Percentiles rank a stretch among this genome's conserved stretches.
Conservation (phyloP, 2,113 vertebrate genomes). For the Dicaeum eximium region DNA sequence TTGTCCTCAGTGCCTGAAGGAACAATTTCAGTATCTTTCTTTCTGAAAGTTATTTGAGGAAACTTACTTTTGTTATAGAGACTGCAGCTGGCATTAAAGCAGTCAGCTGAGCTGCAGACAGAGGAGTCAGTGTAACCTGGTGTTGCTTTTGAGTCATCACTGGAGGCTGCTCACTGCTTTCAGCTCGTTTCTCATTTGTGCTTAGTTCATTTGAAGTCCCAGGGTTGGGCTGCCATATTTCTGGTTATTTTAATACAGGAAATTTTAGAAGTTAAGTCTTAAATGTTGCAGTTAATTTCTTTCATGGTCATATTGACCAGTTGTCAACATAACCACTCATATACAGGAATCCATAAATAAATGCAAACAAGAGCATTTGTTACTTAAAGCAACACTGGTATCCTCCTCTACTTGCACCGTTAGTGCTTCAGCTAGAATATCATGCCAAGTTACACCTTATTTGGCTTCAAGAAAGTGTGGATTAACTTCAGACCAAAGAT, state of each 20-base stretch:
- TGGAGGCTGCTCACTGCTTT: slow-evolving; percentile 70
- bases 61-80: slow-evolving; percentile 72
- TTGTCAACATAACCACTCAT: background rate
- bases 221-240: background rate
- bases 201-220: slow-evolving; percentile 52
- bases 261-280: background rate
- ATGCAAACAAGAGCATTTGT: background rate
- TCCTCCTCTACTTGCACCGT: background rate
- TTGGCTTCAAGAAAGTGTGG: background rate
- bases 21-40: background rate
- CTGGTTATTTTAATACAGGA: slow-evolving; percentile 19
- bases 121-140: slow-evolving; percentile 29
- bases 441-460: background rate
- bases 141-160: slow-evolving; percentile 48
- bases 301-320: background rate
- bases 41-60: background rate
- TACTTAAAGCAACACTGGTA: background rate
- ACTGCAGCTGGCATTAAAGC: slow-evolving; percentile 53
- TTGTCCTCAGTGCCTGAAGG: background rate
- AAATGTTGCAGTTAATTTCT: background rate
- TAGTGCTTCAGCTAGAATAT: background rate
- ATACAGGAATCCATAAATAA: background rate
- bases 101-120: slow-evolving; percentile 28
- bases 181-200: slow-evolving; percentile 53
- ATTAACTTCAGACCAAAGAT: background rate